Conservation (phyloP, 2,888 invertebrate genomes). For the Drosophila fulvimacula region DNA sequence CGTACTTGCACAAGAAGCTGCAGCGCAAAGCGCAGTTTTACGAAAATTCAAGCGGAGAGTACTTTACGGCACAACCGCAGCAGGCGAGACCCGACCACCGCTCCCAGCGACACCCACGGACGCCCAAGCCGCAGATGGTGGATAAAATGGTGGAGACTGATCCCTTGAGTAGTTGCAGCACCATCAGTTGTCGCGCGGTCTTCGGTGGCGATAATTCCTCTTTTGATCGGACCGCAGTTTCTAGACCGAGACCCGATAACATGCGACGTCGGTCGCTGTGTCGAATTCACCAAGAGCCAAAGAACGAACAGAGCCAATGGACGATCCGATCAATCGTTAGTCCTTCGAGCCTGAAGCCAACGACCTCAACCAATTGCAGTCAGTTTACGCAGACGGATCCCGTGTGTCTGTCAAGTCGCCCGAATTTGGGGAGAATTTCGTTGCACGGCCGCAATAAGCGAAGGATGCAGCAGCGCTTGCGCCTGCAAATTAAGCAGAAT, state of each 20-base stretch:
- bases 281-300: background rate
- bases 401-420: too few species aligned
- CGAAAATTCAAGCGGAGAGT: background rate
- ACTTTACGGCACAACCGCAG: background rate
- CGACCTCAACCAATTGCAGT: background rate
- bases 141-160: background rate
- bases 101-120: background rate
- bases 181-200: background rate
- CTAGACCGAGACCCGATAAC: too few species aligned
- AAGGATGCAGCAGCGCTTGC: background rate
- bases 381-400: background rate
- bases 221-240: background rate
- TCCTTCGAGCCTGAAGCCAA: background rate
- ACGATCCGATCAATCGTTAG: background rate
- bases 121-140: too few species aligned
- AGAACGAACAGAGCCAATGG: background rate
- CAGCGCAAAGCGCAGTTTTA: accelerated
- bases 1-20: background rate
- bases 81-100: background rate
- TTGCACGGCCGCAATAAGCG: background rate
- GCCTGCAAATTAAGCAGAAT: background rate
- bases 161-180: background rate
- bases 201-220: background rate
- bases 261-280: background rate
- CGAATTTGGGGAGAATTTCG: accelerated